Base-by-base conservation (phyloP, 2,113 vertebrate species). In the Clarias batrachus region DNA sequence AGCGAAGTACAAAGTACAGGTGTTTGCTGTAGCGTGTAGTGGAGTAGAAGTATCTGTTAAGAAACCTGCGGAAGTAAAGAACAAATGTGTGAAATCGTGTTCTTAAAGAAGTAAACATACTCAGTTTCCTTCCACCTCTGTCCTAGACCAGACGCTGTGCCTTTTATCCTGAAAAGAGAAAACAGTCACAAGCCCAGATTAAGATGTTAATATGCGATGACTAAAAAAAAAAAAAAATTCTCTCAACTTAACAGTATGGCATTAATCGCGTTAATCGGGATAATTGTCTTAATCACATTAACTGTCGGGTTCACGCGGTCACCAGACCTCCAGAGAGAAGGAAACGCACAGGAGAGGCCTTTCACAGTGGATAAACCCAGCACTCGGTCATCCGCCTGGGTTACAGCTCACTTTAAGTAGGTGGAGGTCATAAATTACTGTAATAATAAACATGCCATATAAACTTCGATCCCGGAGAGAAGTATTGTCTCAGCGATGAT, bases 381-480 rank as follows among this genome's bases (percentile, higher is more conserved):
- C 74, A 77, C 48, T 54, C 74, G 1, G 23, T 52, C 71, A 41
- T 73, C 17, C 21, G 30, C 33, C 0, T 2, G 70, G 33, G 17
- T 41, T 52, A 2, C 48, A 27, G 48, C 74, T 77, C 74, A 77
- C 23, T 54, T 77, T 54, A 54, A 54, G 25, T 27, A 54, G 74
- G 48, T 56, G 74, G 48, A 54, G 74, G 74, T 27, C 74, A 27
- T 77, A 77, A 77, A 77, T 77, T 16, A 54, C 48, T n/a, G 23
- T 7, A 77, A 8, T 77, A 54, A 54, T 77, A n/a, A 56, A 77
- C 25, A 77, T 9, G 48, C 74, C 74, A 8, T 77, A 54, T 54
- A 54, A 56, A 77, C 13, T 77, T 77, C 74, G 12, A 54, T 56
- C 74, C 48, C 25, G 0, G 16, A 27, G 25, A 77, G 48, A 7